Percentiles rank a stretch among this genome's conserved stretches.
Evolutionary conservation across 1,140 invertebrate species (phyloP).

Genomic region (Pseudomyrmex flavicornis): DNA sequence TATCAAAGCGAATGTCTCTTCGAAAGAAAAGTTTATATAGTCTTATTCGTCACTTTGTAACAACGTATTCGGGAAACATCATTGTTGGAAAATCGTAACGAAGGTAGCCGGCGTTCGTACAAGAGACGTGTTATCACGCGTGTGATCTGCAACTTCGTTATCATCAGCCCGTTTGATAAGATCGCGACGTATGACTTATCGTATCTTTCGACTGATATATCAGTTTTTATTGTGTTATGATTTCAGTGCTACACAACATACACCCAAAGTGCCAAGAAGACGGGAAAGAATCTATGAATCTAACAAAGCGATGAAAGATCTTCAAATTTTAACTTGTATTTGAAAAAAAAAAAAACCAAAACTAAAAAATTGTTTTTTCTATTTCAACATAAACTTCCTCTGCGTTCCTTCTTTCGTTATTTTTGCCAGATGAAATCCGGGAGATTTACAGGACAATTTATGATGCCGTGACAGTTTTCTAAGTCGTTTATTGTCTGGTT

Average conservation of each 20-base stretch:
- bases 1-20: no score
- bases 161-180: conserved; percentile 32
- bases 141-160: conserved; percentile 10
- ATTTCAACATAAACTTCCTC: no score
- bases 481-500: not conserved
- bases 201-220: conserved; percentile 1
- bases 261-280: no score
- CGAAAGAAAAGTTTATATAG: no score
- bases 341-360: no score
- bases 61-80: not conserved
- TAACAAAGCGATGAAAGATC: no score
- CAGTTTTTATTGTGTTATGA: conserved; percentile 29
- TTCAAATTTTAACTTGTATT: no score
- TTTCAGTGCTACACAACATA: not conserved
- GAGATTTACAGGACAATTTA: not conserved
- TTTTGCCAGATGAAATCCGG: no score
- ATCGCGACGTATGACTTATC: conserved; percentile 27
- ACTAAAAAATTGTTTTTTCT: no score
- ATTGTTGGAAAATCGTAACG: not conserved
- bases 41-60: not conserved
- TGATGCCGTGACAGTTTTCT: not conserved
- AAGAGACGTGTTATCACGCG: conserved; percentile 23
- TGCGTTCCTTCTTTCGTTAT: no score
- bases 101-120: conserved; percentile 19
- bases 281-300: no score